Evolutionary conservation across 2,888 invertebrate genomes (phyloP).

Genomic region (Rhaphigaster nebulosa): DNA sequence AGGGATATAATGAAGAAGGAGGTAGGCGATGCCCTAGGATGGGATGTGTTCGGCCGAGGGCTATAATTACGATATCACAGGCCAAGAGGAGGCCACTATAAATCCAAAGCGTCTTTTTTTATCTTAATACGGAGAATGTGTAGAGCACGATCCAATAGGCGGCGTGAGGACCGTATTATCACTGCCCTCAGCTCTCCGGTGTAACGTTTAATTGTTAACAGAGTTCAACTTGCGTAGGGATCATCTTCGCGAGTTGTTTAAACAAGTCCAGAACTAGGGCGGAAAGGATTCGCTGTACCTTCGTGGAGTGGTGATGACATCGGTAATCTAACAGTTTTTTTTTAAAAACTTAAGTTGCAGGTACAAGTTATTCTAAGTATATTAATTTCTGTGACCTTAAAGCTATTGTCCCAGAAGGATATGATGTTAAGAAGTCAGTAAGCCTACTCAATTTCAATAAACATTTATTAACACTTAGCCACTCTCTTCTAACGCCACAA

Average conservation of each 20-base stretch:
- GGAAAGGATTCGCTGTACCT: background rate
- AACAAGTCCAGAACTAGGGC: background rate
- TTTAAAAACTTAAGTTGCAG: too few species aligned
- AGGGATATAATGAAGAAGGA: slow-evolving; percentile 16
- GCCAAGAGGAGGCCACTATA: slow-evolving; percentile 29
- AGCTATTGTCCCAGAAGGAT: too few species aligned
- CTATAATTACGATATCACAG: slow-evolving; percentile 57
- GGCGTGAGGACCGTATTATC: slow-evolving; percentile 44
- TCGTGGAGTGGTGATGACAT: too few species aligned
- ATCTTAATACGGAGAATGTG: slow-evolving; percentile 51
- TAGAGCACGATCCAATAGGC: slow-evolving; percentile 33
- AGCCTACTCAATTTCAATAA: too few species aligned
- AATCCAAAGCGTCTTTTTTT: slow-evolving; percentile 53
- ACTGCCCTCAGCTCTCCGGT: background rate
- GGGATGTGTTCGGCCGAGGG: slow-evolving; percentile 44
- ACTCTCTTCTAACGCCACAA: too few species aligned
- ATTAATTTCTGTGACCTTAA: too few species aligned
- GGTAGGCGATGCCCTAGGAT: slow-evolving; percentile 23
- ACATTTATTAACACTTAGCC: too few species aligned
- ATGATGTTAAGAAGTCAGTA: too few species aligned
- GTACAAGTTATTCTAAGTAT: too few species aligned
- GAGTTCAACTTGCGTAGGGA: background rate
- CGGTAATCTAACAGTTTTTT: too few species aligned
- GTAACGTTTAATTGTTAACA: slow-evolving; percentile 5
- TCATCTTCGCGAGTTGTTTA: background rate